Evolutionary conservation across 1,140 invertebrate species (phyloP).

Genomic region (Sinella curviseta): DNA sequence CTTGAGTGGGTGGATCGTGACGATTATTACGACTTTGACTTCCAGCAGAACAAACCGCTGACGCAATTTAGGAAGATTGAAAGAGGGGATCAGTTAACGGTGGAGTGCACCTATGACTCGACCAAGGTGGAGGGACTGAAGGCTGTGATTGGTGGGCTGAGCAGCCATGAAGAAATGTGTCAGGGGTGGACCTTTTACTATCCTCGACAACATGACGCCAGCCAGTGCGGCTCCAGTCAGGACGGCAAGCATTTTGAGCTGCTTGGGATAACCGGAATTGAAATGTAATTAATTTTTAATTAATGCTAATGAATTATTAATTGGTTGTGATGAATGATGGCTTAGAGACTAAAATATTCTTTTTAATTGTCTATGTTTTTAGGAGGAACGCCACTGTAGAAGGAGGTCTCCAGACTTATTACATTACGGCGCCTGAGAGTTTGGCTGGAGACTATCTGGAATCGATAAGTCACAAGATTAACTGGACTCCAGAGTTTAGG

Average conservation of each 20-base stretch:
- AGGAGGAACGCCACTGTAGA: neutral
- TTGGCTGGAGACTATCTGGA: conserved; percentile 1
- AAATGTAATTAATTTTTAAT: too few relatives aligned
- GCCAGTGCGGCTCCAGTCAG: too few relatives aligned
- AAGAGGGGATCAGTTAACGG: neutral
- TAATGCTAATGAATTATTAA: too few relatives aligned
- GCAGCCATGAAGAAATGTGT: neutral
- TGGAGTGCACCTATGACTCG: too few relatives aligned
- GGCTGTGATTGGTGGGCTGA: neutral
- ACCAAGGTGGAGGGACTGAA: neutral
- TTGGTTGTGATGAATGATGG: too few relatives aligned
- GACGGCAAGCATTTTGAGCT: too few relatives aligned
- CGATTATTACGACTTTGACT: too few relatives aligned
- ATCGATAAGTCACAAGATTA: neutral
- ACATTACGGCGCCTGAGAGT: neutral
- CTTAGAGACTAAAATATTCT: too few relatives aligned
- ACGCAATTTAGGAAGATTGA: neutral
- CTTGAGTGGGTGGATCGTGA: neutral
- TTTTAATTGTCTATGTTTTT: too few relatives aligned
- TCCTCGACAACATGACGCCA: conserved; percentile 27
- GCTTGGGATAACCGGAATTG: too few relatives aligned
- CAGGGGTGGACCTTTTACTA: too few relatives aligned
- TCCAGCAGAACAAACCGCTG: too few relatives aligned
- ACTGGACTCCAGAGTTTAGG: neutral
- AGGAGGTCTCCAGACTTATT: neutral